Conservation (phyloP, 2,888 invertebrate genomes). For the Spodoptera picta region DNA sequence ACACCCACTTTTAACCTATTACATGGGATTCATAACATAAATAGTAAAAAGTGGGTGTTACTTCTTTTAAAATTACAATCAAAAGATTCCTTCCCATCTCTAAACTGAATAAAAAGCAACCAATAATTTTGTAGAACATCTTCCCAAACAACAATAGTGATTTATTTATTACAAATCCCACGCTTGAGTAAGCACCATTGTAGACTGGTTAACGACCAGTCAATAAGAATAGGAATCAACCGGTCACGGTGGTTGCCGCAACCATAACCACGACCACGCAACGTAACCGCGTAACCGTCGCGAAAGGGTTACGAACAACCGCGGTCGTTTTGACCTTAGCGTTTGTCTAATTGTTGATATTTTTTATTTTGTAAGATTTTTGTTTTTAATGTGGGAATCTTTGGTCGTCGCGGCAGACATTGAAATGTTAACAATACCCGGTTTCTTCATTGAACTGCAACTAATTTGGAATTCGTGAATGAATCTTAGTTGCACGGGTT, state of each 20-base stretch:
- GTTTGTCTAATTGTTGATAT: constrained; percentile 21
- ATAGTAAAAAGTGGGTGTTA: too few species aligned
- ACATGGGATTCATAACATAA: too few species aligned
- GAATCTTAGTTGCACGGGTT: too few species aligned
- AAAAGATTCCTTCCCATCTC: too few species aligned
- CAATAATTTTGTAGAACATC: constrained; percentile 7
- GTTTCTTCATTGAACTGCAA: too few species aligned
- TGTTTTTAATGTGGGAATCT: constrained; percentile 19
- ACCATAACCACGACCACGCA: constrained; percentile 17
- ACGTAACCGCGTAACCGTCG: constrained; percentile 35
- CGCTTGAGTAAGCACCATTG: constrained; percentile 31
- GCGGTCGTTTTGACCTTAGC: constrained; percentile 34
- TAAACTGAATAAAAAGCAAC: not conserved
- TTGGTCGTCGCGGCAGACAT: not conserved
- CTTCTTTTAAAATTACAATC: too few species aligned
- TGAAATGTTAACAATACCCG: too few species aligned
- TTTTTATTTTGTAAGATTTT: constrained; percentile 11
- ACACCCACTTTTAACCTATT: too few species aligned
- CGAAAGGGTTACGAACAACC: constrained; percentile 44
- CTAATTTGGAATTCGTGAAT: too few species aligned
- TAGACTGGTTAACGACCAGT: constrained; percentile 19
- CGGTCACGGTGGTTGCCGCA: constrained; percentile 47
- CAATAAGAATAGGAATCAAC: constrained; percentile 24
- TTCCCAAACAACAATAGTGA: not conserved
- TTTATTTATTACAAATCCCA: constrained; percentile 11